Evolutionary conservation across 2,888 invertebrate species (phyloP), one percentile per base, ranked within the genome.

Genomic region (Chrysolina haemoptera): DNA sequence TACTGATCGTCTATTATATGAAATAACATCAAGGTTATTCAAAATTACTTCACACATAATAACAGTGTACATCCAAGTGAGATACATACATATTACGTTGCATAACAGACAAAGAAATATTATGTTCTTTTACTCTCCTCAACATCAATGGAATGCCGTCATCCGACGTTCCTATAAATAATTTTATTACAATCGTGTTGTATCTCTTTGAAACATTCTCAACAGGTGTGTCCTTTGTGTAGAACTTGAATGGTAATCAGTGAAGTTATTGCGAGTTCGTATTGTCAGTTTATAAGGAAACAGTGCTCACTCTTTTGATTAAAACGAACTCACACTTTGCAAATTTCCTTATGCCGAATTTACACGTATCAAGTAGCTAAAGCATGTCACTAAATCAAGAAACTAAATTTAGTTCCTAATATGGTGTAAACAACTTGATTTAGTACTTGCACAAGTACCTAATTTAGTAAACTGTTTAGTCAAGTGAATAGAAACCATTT

Each of bases 41-140:
- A 40, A 18, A 27, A 67, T 67, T 53, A 67, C 67, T 53, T 40
- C 67, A 53, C 53, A 67, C 53, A 67, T 67, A 67, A 67, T 67
- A 53, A 67, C 41, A 20, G 40, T 67, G 40, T 67, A 67, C 67
- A 67, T 53, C 67, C n/a, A 40, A 53, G 55, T 10, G 50, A 53
- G 53, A 67, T 55, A 67, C 48, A 20, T 35, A 9, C 65, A 65
- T 43, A 65, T 65, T 67, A 67, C 53, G 18, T 20, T 35, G 41
- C 53, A 18, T 35, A 40, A 67, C 53, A 11, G 53, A 48, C 66
- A 66, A 50, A 50, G 50, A 53, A 67, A 46, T 16, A 20, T 59
- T 6, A n/a, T 59, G 22, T 59, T 59, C 27, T 27, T 59, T 27
- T 27, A 14, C n/a, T 59, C 35, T 22, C 27, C 35, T n/a, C 59